Evolutionary conservation across 2,113 vertebrate genomes (phyloP).

Genomic region (Speoplatyrhinus poulsoni): DNA sequence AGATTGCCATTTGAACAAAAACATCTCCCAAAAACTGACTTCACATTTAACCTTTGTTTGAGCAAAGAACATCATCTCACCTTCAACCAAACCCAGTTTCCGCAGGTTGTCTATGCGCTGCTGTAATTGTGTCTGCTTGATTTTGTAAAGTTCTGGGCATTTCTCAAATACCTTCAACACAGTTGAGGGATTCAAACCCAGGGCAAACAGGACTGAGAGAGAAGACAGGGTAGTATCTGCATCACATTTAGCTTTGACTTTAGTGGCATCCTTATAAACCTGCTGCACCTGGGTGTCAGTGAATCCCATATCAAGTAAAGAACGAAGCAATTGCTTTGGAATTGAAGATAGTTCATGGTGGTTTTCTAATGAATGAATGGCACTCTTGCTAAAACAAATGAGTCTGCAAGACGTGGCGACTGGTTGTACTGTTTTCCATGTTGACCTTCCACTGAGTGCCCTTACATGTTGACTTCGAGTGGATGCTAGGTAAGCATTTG

Average conservation of each 20-base stretch:
- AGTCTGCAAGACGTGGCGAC: not conserved
- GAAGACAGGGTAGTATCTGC: slow-evolving; percentile 48
- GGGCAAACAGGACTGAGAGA: slow-evolving; percentile 66
- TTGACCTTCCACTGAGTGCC: not conserved
- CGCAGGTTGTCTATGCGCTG: slow-evolving; percentile 77
- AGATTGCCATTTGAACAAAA: not conserved
- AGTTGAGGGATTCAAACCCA: slow-evolving; percentile 77
- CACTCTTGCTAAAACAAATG: slow-evolving; percentile 33
- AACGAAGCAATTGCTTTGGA: not conserved
- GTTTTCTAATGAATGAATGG: not conserved
- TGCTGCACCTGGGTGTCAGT: slow-evolving; percentile 64
- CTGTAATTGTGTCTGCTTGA: slow-evolving; percentile 62
- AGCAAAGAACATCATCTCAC: slow-evolving; percentile 53
- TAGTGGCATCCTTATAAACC: slow-evolving; percentile 53
- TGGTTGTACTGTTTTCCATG: not conserved
- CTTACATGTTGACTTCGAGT: slow-evolving; percentile 6
- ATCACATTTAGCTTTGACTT: slow-evolving; percentile 18
- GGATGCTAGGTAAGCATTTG: slow-evolving; percentile 5
- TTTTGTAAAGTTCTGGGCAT: slow-evolving; percentile 74
- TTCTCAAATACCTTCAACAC: slow-evolving; percentile 69
- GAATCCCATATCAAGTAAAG: slow-evolving; percentile 81
- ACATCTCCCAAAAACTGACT: not conserved
- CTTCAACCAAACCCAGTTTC: slow-evolving; percentile 82
- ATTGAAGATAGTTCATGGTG: not conserved
- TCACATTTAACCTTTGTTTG: too few relatives aligned